A percentile compares a stretch with the other conserved stretches of the same genome.
Conservation (phyloP, 2,888 invertebrate genomes). For the Corbicula japonica region DNA sequence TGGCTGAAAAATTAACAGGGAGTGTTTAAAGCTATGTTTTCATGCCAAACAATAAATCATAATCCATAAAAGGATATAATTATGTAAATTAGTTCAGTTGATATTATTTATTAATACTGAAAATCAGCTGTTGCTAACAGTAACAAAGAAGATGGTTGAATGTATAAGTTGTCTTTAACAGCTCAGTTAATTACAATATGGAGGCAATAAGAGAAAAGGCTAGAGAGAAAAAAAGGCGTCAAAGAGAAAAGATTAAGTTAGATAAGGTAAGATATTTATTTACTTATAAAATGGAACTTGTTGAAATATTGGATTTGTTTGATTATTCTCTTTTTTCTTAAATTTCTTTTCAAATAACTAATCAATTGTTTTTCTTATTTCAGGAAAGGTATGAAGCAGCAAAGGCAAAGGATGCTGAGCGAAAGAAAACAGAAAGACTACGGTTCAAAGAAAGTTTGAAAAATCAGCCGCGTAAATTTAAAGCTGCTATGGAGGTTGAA, state of each 20-base stretch:
- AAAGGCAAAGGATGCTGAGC: not conserved
- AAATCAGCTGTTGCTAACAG: too few relatives aligned
- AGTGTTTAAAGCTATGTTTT: too few relatives aligned
- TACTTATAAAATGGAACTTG: not conserved
- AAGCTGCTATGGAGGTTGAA: not conserved
- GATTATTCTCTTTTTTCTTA: not conserved
- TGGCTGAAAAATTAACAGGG: too few relatives aligned
- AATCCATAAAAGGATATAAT: too few relatives aligned
- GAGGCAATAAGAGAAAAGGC: conserved; percentile 5
- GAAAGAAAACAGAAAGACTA: not conserved
- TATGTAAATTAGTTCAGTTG: too few relatives aligned
- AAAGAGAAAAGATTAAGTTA: conserved; percentile 1
- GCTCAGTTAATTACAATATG: too few relatives aligned
- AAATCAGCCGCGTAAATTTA: not conserved
- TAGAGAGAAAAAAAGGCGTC: conserved; percentile 1
- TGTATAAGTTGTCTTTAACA: too few relatives aligned
- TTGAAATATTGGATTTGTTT: not conserved
- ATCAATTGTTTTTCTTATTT: not conserved
- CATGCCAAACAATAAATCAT: too few relatives aligned
- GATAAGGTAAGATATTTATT: not conserved
- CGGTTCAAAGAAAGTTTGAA: not conserved
- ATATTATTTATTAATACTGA: too few relatives aligned
- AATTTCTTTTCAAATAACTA: not conserved
- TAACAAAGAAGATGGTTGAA: too few relatives aligned
- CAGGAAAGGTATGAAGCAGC: not conserved